Base-by-base conservation (phyloP, 1,140 invertebrate species). In the Oppia nitens region DNA sequence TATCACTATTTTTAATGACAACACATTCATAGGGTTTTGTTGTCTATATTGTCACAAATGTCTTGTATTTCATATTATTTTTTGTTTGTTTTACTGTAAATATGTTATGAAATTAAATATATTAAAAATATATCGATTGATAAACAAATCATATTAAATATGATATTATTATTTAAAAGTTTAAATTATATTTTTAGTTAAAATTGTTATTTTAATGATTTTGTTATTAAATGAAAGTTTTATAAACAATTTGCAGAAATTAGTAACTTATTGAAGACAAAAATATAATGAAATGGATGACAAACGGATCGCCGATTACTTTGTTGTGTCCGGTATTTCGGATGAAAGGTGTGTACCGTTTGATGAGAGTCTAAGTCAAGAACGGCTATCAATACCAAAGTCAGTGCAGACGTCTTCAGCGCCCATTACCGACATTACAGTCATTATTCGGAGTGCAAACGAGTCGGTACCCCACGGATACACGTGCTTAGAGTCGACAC, bases 301-400 rank as follows among this genome's bases (percentile, higher is more conserved):
- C 28, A 69, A 72, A 53, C 64, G 75, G 60, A 73, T 79, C 49
- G 76, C 73, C 53, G 79, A 98, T 74, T 97, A 97, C 74, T 98
- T 98, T 79, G 91, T 98, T 59, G 84, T 98, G 45, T 92, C 92
- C 69, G 94, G 94, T 20, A 75, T 98, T 67, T 84, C 87, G 11
- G 83, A 85, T 29, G 79, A 86, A 69, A 78, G 80, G 52, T 75
- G 87, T 73, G 53, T 58, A 2, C 20, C 54, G 3, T 53, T 52
- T 47, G 55, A 59, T 25, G 26, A 56, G 21, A 24, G 17, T 56
- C 9, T 40, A 40, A 9, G 6, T 6, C 32, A 40, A 40, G 32
- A 40, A 9, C 6, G 32, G 17, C 32, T 47, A 32, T 32, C 28
- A 26, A 26, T 28, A 52, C 24, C 23, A 11, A 26, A 48, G 29